phyloP scores from a whole-genome alignment of 2,113 vertebrate genomes.

The Ciconia boyciana region DNA sequence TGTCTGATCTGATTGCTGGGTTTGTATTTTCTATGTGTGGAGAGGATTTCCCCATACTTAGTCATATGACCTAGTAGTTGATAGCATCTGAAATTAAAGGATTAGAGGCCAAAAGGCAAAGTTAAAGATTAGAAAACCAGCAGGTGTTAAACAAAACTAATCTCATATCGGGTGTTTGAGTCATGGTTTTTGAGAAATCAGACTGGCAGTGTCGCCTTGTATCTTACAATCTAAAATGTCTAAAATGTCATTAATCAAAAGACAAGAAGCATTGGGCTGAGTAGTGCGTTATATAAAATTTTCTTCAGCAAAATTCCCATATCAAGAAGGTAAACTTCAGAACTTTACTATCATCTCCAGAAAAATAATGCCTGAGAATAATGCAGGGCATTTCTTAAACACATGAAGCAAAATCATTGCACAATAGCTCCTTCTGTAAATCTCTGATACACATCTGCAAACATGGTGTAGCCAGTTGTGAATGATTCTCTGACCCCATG shows the following conservation, averaged over 20 bases:
- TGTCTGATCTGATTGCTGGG: background rate
- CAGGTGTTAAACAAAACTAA: background rate
- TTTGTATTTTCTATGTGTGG: background rate
- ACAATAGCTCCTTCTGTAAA: background rate
- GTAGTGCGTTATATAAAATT: background rate
- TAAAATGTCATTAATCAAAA: no score
- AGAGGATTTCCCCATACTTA: background rate
- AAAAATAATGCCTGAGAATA: background rate
- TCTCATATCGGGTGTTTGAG: background rate
- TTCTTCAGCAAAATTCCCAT: background rate
- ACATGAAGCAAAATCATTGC: background rate
- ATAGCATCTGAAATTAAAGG: background rate
- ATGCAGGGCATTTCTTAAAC: background rate
- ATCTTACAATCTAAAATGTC: background rate
- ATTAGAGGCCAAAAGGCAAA: background rate
- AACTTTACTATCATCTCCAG: background rate
- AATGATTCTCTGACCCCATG: background rate
- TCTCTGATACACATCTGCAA: background rate
- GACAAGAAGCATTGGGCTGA: background rate
- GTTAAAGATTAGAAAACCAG: background rate
- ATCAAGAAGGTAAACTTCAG: background rate
- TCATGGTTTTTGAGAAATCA: background rate
- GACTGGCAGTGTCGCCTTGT: background rate
- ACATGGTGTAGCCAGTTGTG: background rate
- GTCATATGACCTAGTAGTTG: background rate